phyloP scores from a whole-genome alignment of 2,113 vertebrate genomes.

The Hiodon alosoides region DNA sequence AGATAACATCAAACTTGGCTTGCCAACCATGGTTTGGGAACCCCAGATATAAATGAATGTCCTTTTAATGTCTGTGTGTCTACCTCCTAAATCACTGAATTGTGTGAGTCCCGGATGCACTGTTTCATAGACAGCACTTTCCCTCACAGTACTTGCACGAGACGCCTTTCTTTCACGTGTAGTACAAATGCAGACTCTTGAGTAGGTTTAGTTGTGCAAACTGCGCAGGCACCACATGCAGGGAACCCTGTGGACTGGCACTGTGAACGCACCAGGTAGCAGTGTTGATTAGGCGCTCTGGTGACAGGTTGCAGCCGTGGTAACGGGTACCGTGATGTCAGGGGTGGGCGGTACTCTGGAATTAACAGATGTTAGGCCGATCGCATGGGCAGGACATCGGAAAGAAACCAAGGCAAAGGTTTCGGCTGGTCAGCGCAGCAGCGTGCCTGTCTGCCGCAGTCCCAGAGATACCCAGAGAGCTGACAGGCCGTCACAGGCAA shows the following conservation, averaged over 20 bases:
- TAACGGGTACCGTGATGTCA: too few relatives aligned
- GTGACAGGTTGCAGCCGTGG: not conserved
- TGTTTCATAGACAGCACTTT: not conserved
- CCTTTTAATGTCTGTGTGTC: not conserved
- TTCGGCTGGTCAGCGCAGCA: constrained; percentile 15
- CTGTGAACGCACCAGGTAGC: not conserved
- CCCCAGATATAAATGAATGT: not conserved
- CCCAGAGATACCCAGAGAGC: not conserved
- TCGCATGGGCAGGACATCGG: not conserved
- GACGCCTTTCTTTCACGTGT: not conserved
- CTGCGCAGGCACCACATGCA: not conserved
- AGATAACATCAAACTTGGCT: too few relatives aligned
- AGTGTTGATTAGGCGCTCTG: not conserved
- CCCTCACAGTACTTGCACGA: not conserved
- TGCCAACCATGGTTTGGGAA: too few relatives aligned
- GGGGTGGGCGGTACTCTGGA: too few relatives aligned
- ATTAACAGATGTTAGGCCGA: constrained; percentile 5
- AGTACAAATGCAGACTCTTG: not conserved
- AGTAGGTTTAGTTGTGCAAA: not conserved
- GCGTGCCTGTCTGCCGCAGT: constrained; percentile 9
- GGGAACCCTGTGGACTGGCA: not conserved
- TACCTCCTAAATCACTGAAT: not conserved
- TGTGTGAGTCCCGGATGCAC: not conserved
- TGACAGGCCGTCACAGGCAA: constrained; percentile 16
- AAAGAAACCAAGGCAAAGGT: not conserved